Evolutionary conservation across 2,888 invertebrate genomes (phyloP).

Genomic region (Lasioglossum malachurum): DNA sequence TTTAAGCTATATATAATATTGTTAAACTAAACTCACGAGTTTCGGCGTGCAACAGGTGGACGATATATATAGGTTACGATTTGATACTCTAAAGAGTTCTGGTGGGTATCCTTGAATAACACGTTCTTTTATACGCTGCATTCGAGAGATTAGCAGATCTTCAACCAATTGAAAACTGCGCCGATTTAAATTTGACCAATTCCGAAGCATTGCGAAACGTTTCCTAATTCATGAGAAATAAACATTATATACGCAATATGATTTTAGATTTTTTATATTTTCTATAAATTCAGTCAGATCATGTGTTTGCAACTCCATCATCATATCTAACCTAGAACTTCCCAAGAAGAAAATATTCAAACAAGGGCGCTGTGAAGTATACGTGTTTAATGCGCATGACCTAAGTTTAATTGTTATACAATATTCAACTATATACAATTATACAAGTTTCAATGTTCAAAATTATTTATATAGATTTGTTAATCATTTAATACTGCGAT

Average conservation of each 20-base stretch:
- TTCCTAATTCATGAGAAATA: conserved; percentile 22
- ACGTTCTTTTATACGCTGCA: conserved; percentile 57
- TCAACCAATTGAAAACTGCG: conserved; percentile 75
- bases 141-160: conserved; percentile 57
- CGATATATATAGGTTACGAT: conserved; percentile 54
- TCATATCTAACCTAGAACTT: background rate
- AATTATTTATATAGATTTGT: background rate
- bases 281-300: background rate
- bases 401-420: background rate
- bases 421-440: background rate
- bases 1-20: background rate
- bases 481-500: background rate
- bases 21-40: conserved; percentile 66
- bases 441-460: background rate
- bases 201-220: conserved; percentile 64
- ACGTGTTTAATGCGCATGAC: background rate
- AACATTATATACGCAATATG: background rate
- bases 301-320: background rate
- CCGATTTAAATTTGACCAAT: conserved; percentile 69
- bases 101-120: conserved; percentile 50
- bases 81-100: conserved; percentile 44
- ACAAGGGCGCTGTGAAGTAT: background rate
- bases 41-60: conserved; percentile 63
- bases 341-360: background rate
- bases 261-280: background rate